Evolutionary conservation across 2,113 vertebrate species (phyloP).

Genomic region (Phylloscopus trochiloides): DNA sequence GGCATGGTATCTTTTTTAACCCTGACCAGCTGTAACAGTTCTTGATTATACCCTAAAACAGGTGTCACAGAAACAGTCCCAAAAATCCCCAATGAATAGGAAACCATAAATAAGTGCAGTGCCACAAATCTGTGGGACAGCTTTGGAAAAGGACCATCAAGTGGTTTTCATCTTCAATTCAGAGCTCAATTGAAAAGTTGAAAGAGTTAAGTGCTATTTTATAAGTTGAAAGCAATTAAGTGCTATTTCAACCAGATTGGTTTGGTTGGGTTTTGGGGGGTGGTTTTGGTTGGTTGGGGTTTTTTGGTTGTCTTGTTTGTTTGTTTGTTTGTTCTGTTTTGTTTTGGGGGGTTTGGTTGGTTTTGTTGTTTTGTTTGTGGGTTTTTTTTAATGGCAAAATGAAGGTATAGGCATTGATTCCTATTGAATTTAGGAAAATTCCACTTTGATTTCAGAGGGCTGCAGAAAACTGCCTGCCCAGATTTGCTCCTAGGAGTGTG

Average conservation of each 20-base stretch:
- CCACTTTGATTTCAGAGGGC: not conserved
- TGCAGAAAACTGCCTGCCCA: not conserved
- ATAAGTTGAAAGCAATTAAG: not conserved
- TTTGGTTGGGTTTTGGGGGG: not conserved
- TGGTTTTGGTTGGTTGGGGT: too few species aligned
- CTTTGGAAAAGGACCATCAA: not conserved
- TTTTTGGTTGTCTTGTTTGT: too few species aligned
- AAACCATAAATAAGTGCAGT: not conserved
- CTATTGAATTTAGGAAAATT: not conserved
- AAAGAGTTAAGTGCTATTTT: not conserved
- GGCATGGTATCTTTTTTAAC: not conserved
- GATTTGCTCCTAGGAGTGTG: not conserved
- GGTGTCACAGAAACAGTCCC: not conserved
- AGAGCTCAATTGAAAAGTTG: not conserved
- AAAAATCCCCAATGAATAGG: rapidly evolving
- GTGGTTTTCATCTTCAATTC: not conserved
- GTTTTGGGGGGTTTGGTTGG: not conserved
- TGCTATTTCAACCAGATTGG: not conserved
- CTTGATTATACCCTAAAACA: not conserved
- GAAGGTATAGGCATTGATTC: not conserved
- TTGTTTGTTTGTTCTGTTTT: too few species aligned
- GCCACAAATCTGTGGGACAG: not conserved
- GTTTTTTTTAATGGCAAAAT: not conserved
- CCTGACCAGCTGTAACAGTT: not conserved
- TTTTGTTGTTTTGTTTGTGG: too few species aligned